These are phyloP conservation scores for Ciconia nigra DNA, from an alignment of 2,797 vertebrate species.

Conservation along the genomic window DNA sequence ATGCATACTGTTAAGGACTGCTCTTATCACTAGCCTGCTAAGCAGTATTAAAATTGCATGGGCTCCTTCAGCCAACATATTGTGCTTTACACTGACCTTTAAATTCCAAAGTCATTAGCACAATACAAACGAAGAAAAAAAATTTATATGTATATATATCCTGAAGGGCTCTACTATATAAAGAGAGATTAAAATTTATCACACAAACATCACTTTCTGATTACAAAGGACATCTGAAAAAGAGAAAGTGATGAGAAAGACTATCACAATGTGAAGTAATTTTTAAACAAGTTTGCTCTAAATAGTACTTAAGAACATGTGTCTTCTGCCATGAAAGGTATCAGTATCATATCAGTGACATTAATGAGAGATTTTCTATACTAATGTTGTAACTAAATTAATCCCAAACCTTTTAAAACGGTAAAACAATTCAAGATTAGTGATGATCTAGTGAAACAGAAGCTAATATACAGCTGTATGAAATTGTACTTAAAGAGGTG, in stretches of 20 bases:
- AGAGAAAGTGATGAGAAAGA: neutral
- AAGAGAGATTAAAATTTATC: neutral
- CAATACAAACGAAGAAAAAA: neutral
- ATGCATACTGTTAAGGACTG: neutral
- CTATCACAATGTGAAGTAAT: neutral
- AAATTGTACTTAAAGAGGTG: neutral
- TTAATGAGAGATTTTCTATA: neutral
- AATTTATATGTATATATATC: neutral
- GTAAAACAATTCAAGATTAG: neutral
- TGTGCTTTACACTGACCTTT: conserved; percentile 38
- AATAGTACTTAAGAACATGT: neutral
- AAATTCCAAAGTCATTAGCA: conserved; percentile 42
- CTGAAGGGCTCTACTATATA: neutral
- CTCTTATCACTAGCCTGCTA: conserved; percentile 29
- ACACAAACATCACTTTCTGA: neutral
- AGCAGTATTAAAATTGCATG: conserved; percentile 64
- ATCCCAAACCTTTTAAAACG: neutral
- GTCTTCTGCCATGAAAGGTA: neutral
- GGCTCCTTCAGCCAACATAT: neutral
- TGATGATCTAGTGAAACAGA: neutral
- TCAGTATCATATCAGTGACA: neutral
- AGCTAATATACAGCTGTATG: neutral
- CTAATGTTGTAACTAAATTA: neutral
- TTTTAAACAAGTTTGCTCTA: neutral
- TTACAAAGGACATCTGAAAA: neutral